A percentile compares a stretch with the other conserved stretches of the same genome.
Evolutionary conservation across 2,888 invertebrate genomes (phyloP).

Genomic region (Caenorhabditis sulstoni): DNA sequence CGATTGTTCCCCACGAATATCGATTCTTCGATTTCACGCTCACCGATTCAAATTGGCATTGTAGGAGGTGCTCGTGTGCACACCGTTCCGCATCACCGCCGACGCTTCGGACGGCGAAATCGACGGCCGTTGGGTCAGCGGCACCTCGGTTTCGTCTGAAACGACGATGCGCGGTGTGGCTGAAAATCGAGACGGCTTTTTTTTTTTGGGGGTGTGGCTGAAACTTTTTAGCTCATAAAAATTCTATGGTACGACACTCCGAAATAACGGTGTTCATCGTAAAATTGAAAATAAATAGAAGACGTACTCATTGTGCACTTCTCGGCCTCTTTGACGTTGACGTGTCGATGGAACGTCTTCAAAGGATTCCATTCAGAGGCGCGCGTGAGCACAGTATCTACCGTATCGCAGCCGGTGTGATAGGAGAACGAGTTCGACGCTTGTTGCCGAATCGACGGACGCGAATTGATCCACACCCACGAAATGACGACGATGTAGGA

Average conservation of each 20-base stretch:
- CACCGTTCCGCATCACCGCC: conserved; percentile 64
- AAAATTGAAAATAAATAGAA: too few relatives aligned
- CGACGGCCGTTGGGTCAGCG: conserved; percentile 63
- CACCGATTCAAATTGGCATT: conserved; percentile 69
- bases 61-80: conserved; percentile 72
- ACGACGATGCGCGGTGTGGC: conserved; percentile 68
- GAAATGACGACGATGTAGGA: conserved; percentile 76
- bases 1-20: too few relatives aligned
- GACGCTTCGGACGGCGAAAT: conserved; percentile 66
- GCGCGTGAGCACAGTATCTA: conserved; percentile 72
- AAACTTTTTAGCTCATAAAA: too few relatives aligned
- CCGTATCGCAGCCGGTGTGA: conserved; percentile 72
- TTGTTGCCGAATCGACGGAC: conserved; percentile 70
- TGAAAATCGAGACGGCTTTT: too few relatives aligned
- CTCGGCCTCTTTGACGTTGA: conserved; percentile 40
- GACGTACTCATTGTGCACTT: conserved; percentile 31
- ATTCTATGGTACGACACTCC: too few relatives aligned
- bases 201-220: too few relatives aligned
- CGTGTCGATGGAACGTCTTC: conserved; percentile 62
- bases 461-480: conserved; percentile 79
- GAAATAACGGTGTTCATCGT: too few relatives aligned
- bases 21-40: background rate
- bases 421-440: conserved; percentile 61
- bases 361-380: conserved; percentile 73
- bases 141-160: conserved; percentile 66